Evolutionary conservation across 2,113 vertebrate genomes (phyloP).

Genomic region (Cyprinodon brontotheroides): DNA sequence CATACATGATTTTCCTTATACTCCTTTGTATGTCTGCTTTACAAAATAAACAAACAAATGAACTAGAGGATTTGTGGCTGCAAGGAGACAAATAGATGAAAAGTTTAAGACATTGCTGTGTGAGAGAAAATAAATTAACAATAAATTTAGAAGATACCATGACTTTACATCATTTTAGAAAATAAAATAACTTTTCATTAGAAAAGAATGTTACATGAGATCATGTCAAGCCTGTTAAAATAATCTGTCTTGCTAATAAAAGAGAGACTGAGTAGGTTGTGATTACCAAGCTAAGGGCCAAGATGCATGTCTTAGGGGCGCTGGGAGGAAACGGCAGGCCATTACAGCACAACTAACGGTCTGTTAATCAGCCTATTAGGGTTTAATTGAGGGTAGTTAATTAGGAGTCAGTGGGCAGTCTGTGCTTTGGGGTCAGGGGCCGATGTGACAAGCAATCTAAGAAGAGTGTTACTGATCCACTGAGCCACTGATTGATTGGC

Average conservation of each 20-base stretch:
- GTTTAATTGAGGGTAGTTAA: conserved; percentile 81
- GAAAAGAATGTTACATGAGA: background rate
- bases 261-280: conserved; percentile 24
- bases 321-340: conserved; percentile 73
- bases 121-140: too few relatives aligned
- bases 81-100: too few relatives aligned
- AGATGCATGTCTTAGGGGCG: conserved; percentile 68
- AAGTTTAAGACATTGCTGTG: too few relatives aligned
- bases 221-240: background rate
- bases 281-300: conserved; percentile 66
- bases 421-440: conserved; percentile 47
- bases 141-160: too few relatives aligned
- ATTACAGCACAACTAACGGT: conserved; percentile 73
- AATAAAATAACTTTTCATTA: background rate
- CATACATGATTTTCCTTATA: too few relatives aligned
- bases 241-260: background rate
- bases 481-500: conserved; percentile 72
- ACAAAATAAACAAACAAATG: too few relatives aligned
- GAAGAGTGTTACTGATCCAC: conserved; percentile 67
- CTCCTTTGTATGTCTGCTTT: too few relatives aligned
- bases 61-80: too few relatives aligned
- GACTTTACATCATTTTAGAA: too few relatives aligned
- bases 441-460: conserved; percentile 68
- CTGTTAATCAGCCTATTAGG: conserved; percentile 82
- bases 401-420: conserved; percentile 74